phyloP scores from a whole-genome alignment of 2,888 invertebrate genomes.

The Acanthoscelides obtectus region DNA sequence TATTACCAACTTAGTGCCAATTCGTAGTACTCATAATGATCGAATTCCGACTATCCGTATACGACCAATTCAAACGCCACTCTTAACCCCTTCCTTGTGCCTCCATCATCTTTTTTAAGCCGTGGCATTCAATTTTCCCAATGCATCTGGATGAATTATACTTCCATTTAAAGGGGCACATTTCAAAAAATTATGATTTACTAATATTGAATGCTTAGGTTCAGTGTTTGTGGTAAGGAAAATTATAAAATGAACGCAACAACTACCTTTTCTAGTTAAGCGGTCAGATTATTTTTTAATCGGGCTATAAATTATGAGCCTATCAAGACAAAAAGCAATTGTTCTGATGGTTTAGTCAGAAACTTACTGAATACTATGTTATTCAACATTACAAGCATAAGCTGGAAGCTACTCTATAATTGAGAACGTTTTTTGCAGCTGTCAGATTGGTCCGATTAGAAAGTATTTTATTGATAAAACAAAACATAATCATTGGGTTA shows the following conservation, averaged over 20 bases:
- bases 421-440: not conserved
- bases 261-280: not conserved
- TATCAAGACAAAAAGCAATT: not conserved
- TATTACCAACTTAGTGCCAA: too few relatives aligned
- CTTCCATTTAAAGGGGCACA: not conserved
- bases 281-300: not conserved
- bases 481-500: too few relatives aligned
- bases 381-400: not conserved
- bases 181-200: not conserved
- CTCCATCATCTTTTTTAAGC: too few relatives aligned
- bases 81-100: too few relatives aligned
- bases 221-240: not conserved
- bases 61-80: too few relatives aligned
- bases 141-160: too few relatives aligned
- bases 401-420: not conserved
- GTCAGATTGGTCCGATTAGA: not conserved
- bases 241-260: not conserved
- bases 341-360: not conserved
- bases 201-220: not conserved
- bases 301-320: not conserved
- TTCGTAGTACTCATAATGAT: too few relatives aligned
- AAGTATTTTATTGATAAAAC: not conserved
- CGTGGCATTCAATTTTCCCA: too few relatives aligned
- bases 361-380: not conserved
- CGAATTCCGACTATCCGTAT: too few relatives aligned